Conservation (phyloP, 2,113 vertebrate species). For the Hippocampus zosterae region DNA sequence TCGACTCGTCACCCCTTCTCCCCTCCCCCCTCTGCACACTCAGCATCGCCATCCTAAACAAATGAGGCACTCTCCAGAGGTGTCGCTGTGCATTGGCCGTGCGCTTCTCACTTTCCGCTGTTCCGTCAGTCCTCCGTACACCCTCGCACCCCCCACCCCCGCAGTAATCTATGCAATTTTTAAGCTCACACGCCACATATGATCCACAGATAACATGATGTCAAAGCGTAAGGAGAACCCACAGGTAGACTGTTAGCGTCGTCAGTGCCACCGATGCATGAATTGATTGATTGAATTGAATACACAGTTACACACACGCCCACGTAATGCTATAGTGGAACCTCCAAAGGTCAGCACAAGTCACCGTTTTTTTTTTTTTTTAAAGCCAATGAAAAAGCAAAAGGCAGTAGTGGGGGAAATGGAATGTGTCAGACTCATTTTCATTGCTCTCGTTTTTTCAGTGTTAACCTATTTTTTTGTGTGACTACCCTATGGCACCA, state of each 20-base stretch:
- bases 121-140: slow-evolving; percentile 44
- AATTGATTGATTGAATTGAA: slow-evolving; percentile 41
- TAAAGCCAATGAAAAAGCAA: no score
- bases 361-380: no score
- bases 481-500: no score
- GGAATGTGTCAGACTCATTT: no score
- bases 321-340: not conserved
- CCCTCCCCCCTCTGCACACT: slow-evolving; percentile 42
- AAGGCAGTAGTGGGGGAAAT: no score
- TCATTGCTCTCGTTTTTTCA: no score
- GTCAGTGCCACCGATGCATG: slow-evolving; percentile 53
- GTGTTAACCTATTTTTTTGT: no score
- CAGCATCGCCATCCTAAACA: slow-evolving; percentile 76
- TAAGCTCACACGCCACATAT: slow-evolving; percentile 21
- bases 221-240: slow-evolving; percentile 35
- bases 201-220: slow-evolving; percentile 36
- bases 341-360: not conserved
- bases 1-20: slow-evolving; percentile 24
- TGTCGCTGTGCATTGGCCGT: slow-evolving; percentile 81
- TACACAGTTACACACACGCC: slow-evolving; percentile 34
- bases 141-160: slow-evolving; percentile 11
- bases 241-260: slow-evolving; percentile 66
- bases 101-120: slow-evolving; percentile 35
- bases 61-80: slow-evolving; percentile 44
- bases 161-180: slow-evolving; percentile 71